Evolutionary conservation across 2,797 vertebrate genomes (phyloP).

Genomic region (Buceros bicornis): DNA sequence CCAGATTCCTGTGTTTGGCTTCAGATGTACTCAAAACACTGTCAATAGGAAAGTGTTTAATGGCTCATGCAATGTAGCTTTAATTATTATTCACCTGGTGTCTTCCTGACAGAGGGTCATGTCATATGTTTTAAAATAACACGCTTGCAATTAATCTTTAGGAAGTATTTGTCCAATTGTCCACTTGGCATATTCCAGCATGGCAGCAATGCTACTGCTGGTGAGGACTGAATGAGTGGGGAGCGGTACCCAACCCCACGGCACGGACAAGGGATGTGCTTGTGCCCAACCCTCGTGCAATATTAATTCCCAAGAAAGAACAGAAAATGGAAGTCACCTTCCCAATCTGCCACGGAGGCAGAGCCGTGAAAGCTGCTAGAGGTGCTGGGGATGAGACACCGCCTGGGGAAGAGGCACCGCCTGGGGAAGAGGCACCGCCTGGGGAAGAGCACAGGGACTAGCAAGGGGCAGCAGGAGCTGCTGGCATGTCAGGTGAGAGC

Average conservation of each 20-base stretch:
- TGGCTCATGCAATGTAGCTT: neutral
- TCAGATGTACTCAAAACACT: neutral
- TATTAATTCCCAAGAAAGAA: neutral
- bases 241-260: accelerated
- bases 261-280: neutral
- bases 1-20: neutral
- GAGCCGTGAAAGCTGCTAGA: neutral
- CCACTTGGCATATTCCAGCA: neutral
- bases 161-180: neutral
- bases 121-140: neutral
- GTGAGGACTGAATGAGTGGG: neutral
- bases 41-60: neutral
- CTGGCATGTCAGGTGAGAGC: neutral
- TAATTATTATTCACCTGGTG: neutral
- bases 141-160: neutral
- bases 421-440: neutral
- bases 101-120: neutral
- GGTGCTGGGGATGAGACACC: neutral
- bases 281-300: accelerated
- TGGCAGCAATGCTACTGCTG: neutral
- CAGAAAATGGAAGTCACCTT: neutral
- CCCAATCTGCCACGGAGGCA: neutral
- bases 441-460: accelerated
- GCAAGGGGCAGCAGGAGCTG: accelerated
- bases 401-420: neutral